phyloP scores from a whole-genome alignment of 2,888 invertebrate genomes.

The Drosophila heteroneura region DNA sequence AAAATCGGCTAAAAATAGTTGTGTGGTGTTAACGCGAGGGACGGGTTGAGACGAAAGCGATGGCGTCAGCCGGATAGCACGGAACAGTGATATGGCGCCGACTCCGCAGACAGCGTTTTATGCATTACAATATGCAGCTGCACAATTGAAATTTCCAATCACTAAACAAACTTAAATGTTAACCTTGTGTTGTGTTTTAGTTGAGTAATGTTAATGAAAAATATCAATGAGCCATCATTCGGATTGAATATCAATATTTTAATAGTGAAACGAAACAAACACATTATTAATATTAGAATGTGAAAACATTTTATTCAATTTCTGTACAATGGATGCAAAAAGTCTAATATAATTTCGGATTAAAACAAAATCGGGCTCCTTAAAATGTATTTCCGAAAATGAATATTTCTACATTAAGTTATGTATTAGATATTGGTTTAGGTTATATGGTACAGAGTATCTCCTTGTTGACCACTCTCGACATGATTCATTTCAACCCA shows the following conservation, averaged over 20 bases:
- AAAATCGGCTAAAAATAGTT: constrained; percentile 72
- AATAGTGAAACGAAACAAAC: neutral
- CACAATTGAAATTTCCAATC: neutral
- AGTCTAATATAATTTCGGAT: neutral
- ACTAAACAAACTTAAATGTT: neutral
- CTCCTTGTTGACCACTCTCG: neutral
- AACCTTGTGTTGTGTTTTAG: neutral
- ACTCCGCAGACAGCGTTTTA: constrained; percentile 34
- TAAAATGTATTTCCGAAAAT: neutral
- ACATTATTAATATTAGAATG: neutral
- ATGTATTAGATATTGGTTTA: neutral
- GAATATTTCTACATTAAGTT: neutral
- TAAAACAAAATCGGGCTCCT: neutral
- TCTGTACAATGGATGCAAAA: neutral
- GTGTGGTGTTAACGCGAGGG: constrained; percentile 40
- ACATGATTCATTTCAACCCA: neutral
- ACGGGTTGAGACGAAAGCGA: neutral
- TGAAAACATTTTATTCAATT: neutral
- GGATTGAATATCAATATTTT: neutral
- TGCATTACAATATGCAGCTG: constrained; percentile 51
- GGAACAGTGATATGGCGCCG: constrained; percentile 43
- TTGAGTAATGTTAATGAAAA: neutral
- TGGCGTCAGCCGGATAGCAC: neutral
- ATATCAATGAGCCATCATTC: neutral
- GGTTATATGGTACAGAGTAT: neutral